These are phyloP conservation scores for Drosophila kepulauana DNA, from an alignment of 1,140 invertebrate species.

Conservation along the genomic window DNA sequence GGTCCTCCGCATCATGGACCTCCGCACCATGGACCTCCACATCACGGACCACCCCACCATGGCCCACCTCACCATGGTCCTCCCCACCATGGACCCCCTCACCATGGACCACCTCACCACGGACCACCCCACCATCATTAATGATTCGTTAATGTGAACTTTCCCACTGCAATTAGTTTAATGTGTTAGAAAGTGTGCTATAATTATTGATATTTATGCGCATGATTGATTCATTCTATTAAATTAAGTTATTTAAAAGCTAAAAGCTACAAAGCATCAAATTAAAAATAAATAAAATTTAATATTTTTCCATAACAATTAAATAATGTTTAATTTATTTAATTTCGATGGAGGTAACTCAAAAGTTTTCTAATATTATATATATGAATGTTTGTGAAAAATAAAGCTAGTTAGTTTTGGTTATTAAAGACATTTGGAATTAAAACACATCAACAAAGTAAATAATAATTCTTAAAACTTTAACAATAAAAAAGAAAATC, in stretches of 20 bases:
- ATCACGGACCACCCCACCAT: constrained; percentile 31
- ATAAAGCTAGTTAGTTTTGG: too few species aligned
- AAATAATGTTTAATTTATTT: too few species aligned
- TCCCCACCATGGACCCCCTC: constrained; percentile 22
- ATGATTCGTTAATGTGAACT: constrained; percentile 20
- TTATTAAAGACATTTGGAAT: too few species aligned
- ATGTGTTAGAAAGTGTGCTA: constrained; percentile 8
- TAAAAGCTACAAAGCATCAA: too few species aligned
- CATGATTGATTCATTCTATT: neutral
- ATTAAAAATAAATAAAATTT: neutral
- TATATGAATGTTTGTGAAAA: too few species aligned
- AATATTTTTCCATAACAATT: too few species aligned
- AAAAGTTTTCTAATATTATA: too few species aligned
- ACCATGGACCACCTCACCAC: constrained; percentile 25
- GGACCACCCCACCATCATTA: constrained; percentile 21
- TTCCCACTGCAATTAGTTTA: neutral
- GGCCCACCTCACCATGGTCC: constrained; percentile 24
- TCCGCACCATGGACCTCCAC: constrained; percentile 18
- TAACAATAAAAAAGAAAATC: too few species aligned
- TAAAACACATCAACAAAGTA: too few species aligned
- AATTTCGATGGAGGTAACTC: too few species aligned
- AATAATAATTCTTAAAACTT: too few species aligned
- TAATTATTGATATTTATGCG: constrained; percentile 3
- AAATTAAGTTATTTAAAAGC: neutral
- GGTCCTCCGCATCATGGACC: constrained; percentile 17